Evolutionary conservation across 2,113 vertebrate genomes (phyloP), one percentile per base, ranked within the genome.

Genomic region (Passer montanus): DNA sequence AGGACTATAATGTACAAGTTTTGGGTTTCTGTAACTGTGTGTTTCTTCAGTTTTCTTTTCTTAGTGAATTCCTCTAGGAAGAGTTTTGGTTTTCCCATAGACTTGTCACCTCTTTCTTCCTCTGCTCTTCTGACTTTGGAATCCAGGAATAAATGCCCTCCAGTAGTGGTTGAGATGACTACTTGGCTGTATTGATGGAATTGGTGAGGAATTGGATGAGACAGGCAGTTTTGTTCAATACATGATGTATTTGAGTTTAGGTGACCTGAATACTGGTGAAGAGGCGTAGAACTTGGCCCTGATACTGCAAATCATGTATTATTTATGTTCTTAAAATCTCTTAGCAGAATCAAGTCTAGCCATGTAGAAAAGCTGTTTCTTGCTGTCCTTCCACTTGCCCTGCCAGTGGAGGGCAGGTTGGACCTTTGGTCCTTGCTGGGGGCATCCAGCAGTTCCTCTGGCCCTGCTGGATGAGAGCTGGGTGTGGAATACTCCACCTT

Each of bases 41-140:
- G 9, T 77, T 90, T 86, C 35, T 82, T 88, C 31, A 9, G 46
- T 58, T 39, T 47, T 62, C 18, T 77, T 95, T 94, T 74, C 78
- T 37, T 62, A 72, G 47, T 17, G 27, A 88, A 74, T 90, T 94
- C 13, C 35, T 74, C 39, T 23, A 23, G 44, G 12, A 84, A 74
- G 8, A 44, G 43, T 60, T 84, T 78, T 70, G 41, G 31, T 92
- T 93, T 74, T 70, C 55, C 43, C 6, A 8, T 39, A 43, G 44
- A 13, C 50, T 88, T 56, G 15, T 35, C 79, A 20, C 4, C 8
- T 31, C 46, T 72, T 47, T 89, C 26, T 75, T 76, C 53, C 16
- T 85, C 80, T 85, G 55, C 18, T 33, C 16, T 83, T 83, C 53
- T 73, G 81, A 72, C 66, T 84, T 68, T 1, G 7, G 56, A 59